A percentile compares a stretch with the other conserved stretches of the same genome.
Evolutionary conservation across 2,797 vertebrate species (phyloP).

Genomic region (Epinephelus awoara): DNA sequence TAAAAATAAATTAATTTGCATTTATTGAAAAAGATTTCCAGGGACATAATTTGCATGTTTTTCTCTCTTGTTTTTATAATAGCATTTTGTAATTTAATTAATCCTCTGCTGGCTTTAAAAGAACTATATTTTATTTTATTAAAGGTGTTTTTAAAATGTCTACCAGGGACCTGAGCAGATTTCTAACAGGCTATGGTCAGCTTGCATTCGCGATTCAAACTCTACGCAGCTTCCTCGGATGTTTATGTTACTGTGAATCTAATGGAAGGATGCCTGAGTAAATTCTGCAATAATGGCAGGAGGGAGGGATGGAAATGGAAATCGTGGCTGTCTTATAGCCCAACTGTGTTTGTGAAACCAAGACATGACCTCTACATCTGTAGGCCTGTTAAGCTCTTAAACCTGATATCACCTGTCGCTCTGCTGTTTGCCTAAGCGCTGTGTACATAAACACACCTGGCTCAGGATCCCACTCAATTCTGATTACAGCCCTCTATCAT

Average conservation of each 20-base stretch:
- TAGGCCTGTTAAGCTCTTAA: constrained; percentile 72
- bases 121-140: constrained; percentile 1
- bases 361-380: constrained; percentile 73
- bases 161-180: background rate
- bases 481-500: constrained; percentile 75
- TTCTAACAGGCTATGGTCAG: constrained; percentile 8
- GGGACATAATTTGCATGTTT: constrained; percentile 67
- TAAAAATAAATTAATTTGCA: constrained; percentile 65
- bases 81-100: constrained; percentile 69
- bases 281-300: constrained; percentile 28
- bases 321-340: constrained; percentile 30
- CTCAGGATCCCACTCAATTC: constrained; percentile 71
- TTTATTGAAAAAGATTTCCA: constrained; percentile 56
- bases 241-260: constrained; percentile 17
- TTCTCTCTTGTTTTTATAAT: constrained; percentile 55
- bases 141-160: constrained; percentile 4
- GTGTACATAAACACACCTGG: constrained; percentile 81
- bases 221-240: background rate
- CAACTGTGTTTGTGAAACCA: constrained; percentile 66
- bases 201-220: background rate
- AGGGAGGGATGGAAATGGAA: constrained; percentile 47
- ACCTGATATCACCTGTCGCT: constrained; percentile 77
- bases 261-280: constrained; percentile 28
- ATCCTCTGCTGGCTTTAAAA: constrained; percentile 51
- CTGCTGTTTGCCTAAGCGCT: constrained; percentile 75